Evolutionary conservation across 1,140 invertebrate species (phyloP), one percentile per base, ranked within the genome.

Genomic region (Ectropis grisescens): DNA sequence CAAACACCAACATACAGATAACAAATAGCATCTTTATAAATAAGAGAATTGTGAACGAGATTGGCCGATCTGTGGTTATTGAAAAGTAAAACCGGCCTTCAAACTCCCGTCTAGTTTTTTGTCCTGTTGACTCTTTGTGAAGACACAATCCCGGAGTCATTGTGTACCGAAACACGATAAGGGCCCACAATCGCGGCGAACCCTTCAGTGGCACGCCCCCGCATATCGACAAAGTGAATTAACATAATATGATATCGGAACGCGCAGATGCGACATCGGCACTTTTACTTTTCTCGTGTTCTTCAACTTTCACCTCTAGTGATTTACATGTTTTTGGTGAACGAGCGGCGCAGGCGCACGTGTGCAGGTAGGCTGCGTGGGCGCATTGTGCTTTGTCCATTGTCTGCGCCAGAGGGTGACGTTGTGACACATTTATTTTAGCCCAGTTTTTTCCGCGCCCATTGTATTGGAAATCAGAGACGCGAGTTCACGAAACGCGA

Each of bases 401-500:
- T 80, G 71, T 80, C 44, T 67, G 66, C 50, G 40, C 51, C 55
- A 42, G 67, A 71, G 75, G 75, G 75, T 80, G 72, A 68, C 71
- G 62, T 69, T 75, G 66, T 74, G 75, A 80, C 75, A 76, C 71
- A 74, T 75, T 72, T 79, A 75, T 76, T 76, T 72, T 65, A 62
- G 62, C 58, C 65, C 49, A 66, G 53, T 74, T 79, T 79, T 80
- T 75, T 72, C 71, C 55, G 43, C 54, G 37, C 50, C 75, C 71
- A 80, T 80, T 80, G 75, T 80, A 70, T 76, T 75, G 64, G 55
- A 72, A 75, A 80, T 80, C 75, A 70, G 69, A 75, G 64, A 71
- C 67, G 51, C 57, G 68, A 69, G 65, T 71, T 71, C 65, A 74
- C 58, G 72, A 58, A 65, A 70, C 51, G 54, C 61, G 71, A 79